phyloP scores from a whole-genome alignment of 2,113 vertebrate genomes.

The Pungitius pungitius region DNA sequence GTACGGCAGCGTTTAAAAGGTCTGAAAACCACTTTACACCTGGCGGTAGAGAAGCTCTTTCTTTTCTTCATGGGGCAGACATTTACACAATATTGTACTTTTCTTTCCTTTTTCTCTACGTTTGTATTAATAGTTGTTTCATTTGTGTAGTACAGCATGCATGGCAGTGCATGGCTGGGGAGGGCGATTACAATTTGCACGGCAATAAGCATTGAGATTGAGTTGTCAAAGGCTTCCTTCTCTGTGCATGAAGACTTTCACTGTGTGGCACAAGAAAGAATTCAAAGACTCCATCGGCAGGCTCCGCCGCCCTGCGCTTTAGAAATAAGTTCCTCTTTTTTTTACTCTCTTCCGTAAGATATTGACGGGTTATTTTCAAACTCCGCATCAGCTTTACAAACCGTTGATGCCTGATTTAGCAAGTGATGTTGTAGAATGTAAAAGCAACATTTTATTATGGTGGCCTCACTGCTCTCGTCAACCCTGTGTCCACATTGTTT shows the following conservation, averaged over 20 bases:
- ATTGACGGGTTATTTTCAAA: slow-evolving; percentile 6
- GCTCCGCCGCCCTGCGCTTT: background rate
- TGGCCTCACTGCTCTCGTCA: no score
- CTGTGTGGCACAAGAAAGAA: slow-evolving; percentile 28
- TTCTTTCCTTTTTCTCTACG: slow-evolving; percentile 36
- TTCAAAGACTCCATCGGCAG: slow-evolving; percentile 9
- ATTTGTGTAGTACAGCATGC: slow-evolving; percentile 54
- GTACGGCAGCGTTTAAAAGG: slow-evolving; percentile 38
- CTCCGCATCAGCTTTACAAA: background rate
- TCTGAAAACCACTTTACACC: slow-evolving; percentile 72
- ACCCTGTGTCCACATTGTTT: no score
- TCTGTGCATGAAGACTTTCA: slow-evolving; percentile 33
- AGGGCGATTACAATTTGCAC: slow-evolving; percentile 22
- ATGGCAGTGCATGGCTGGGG: slow-evolving; percentile 7
- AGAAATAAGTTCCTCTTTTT: slow-evolving; percentile 35
- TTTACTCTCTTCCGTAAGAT: background rate
- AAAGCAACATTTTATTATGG: no score
- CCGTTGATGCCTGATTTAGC: background rate
- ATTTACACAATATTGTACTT: slow-evolving; percentile 43
- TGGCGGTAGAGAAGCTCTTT: slow-evolving; percentile 64
- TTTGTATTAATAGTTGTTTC: slow-evolving; percentile 40
- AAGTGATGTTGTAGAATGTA: no score
- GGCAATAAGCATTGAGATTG: slow-evolving; percentile 50
- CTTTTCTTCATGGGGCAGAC: slow-evolving; percentile 38
- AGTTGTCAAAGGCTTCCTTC: slow-evolving; percentile 63